These are phyloP conservation scores for Eonycteris spelaea DNA, from an alignment of 2,113 vertebrate genomes.

Conservation along the genomic window DNA sequence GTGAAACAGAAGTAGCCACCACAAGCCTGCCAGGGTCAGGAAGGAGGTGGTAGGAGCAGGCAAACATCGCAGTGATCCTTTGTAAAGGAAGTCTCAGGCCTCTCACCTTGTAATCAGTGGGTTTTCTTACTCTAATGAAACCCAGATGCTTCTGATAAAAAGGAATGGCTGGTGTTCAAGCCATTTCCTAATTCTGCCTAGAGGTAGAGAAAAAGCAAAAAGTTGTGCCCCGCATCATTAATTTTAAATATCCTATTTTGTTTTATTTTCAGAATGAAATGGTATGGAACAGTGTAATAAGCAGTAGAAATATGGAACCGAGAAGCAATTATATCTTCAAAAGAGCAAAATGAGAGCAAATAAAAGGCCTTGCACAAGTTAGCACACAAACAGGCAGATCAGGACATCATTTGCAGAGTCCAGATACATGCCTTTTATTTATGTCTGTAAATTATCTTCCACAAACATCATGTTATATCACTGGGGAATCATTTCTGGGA, in stretches of 20 bases:
- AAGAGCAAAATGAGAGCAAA: conserved; percentile 71
- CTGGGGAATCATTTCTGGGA: conserved; percentile 39
- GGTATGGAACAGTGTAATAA: conserved; percentile 77
- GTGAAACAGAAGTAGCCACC: background rate
- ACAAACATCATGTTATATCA: conserved; percentile 54
- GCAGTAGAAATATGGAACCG: conserved; percentile 76
- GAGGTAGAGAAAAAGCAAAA: conserved; percentile 52
- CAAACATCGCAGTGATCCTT: background rate
- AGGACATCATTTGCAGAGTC: conserved; percentile 54
- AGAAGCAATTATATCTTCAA: conserved; percentile 78
- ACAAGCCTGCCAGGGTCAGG: background rate
- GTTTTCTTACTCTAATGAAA: conserved; percentile 73
- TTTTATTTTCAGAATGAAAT: conserved; percentile 79
- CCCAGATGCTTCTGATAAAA: conserved; percentile 68
- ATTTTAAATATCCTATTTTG: conserved; percentile 79
- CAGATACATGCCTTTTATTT: conserved; percentile 61
- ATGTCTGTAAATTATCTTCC: conserved; percentile 63
- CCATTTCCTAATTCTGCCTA: conserved; percentile 71
- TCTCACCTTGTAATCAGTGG: conserved; percentile 48
- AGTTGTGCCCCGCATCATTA: conserved; percentile 70
- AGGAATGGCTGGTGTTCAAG: conserved; percentile 66
- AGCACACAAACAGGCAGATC: conserved; percentile 58
- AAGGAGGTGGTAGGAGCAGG: background rate
- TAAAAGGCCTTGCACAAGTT: conserved; percentile 65
- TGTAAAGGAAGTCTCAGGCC: background rate